Base-by-base conservation (phyloP, 2,888 invertebrate genomes). In the Cantharis rufa region DNA sequence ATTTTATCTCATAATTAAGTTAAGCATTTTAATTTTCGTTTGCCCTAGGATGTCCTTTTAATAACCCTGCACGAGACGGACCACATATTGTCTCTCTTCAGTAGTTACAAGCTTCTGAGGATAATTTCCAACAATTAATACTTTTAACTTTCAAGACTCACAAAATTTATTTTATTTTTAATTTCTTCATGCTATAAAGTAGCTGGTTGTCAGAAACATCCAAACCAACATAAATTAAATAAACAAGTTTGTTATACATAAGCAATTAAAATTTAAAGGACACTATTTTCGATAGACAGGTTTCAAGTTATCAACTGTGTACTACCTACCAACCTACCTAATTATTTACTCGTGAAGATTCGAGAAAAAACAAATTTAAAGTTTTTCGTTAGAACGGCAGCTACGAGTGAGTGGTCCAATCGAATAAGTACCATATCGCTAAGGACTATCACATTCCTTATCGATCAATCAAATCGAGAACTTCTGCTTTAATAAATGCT, bases 1-100 rank as follows among this genome's bases (percentile, higher is more conserved):
- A 71, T 72, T 72, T 72, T 72, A 72, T 72, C 72, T 72, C 48
- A 66, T 66, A 72, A 72, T 72, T 72, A 72, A 72, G 66, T 66
- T 32, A 28, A 69, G 10, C 68, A 68, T 62, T 24, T 69, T 69
- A 69, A 69, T 69, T 69, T 62, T 27, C 10, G 21, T 21, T 16
- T 61, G 48, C 73, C 32, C 21, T 73, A 64, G 69, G 69, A 62
- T 73, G 69, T 73, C 73, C 69, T 24, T 28, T 61, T 69, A 68
- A 73, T 73, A 69, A 69, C 73, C 62, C 73, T 5, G 73, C 73
- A 69, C 69, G 69, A 69, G 69, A 69, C 69, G 24, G 73, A 73
- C 73, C 69, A 62, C 73, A 73, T 73, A 69, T 69, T 69, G 73
- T 62, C 69, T 48, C 48, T 48, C 48, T 7, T 48, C 48, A n/a